Base-by-base conservation (phyloP, 2,797 vertebrate species). In the Sebastes flavidus region DNA sequence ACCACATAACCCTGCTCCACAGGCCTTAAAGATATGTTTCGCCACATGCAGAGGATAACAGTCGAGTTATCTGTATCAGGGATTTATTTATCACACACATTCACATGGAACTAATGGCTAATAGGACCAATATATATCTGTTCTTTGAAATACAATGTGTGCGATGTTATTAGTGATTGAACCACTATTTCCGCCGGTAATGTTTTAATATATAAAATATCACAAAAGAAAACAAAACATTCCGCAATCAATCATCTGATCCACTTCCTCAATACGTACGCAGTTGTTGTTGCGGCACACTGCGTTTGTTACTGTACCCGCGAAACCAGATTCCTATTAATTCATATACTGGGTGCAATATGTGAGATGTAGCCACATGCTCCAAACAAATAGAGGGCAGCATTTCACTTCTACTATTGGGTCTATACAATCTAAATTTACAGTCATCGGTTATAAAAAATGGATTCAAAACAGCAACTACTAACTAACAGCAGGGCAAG, bases 401-500 rank as follows among this genome's bases (percentile, higher is more conserved):
- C 16, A 46, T 46, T 46, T 46, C 42, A 46, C 42, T 0, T 46
- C 42, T 18, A 18, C 16, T 46, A 46, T 0, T 42, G 38, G 5
- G 16, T 8, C 3, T 3, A 46, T 46, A 46, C 16, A 46, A 18
- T 46, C 16, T 46, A 46, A 46, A 46, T 46, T 46, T 46, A 46
- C 6, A 46, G 42, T 46, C 0, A 46, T 8, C 42, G 0, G 42
- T 46, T 46, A 46, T 46, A 18, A 18, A 46, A 46, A 46, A 18
- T 7, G 6, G 5, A 46, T 46, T 18, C 0, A 46, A 46, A 46
- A 42, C 13, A 0, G 0, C 38, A 16, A 42, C 42, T 46, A 46
- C 42, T 18, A 46, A 46, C 42, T 46, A 46, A 46, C 16, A 46
- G 16, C 1, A 18, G 42, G 7, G 42, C 3, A 46, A 46, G 42